Evolutionary conservation across 92 coral and sea anemone species (phyloP), one percentile per base, ranked within the genome.

Genomic region (Anthopleura xanthogrammica): DNA sequence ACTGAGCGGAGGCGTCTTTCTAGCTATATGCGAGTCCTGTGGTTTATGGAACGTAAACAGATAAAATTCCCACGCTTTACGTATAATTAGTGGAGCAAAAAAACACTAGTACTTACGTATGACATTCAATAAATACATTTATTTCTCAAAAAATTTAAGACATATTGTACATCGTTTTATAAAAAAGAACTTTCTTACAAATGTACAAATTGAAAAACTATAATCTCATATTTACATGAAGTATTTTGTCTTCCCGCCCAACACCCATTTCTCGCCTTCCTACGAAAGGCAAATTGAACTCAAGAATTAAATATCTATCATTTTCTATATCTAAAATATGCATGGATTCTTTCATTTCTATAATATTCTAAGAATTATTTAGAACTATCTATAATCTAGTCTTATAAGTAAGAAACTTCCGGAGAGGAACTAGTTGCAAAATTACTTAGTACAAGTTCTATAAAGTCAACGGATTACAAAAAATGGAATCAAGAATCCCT

Each of bases 151-250:
- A 54, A 43, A 43, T 55, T 73, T 13, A 24, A 71, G 22, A 73
- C 74, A 74, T 83, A 7, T 60, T 82, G 56, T 83, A 73, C 86
- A 83, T 7, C 79, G 22, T 23, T 75, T 83, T 83, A 24, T 73
- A 83, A 75, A 83, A 84, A 64, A 80, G 41, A 58, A 62, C 5
- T 16, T 84, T 65, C 24, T 84, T 84, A 76, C 82, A 84, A 84
- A 84, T 84, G 76, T 76, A 84, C 81, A 84, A 84, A 13, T 56
- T 48, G 77, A 46, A 75, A 77, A 73, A 43, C 19, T n/a, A 75
- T 60, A 42, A 50, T 72, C 60, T 14, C 74, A 54, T 52, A 84
- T 76, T 60, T 76, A 84, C 87, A 84, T 29, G 39, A 76, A 43
- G 7, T 6, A 12, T 54, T 8, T 54, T 14, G 14, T 11, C 16